Evolutionary conservation across 2,113 vertebrate genomes (phyloP), one percentile per base, ranked within the genome.

Genomic region (Perca schrenkii): DNA sequence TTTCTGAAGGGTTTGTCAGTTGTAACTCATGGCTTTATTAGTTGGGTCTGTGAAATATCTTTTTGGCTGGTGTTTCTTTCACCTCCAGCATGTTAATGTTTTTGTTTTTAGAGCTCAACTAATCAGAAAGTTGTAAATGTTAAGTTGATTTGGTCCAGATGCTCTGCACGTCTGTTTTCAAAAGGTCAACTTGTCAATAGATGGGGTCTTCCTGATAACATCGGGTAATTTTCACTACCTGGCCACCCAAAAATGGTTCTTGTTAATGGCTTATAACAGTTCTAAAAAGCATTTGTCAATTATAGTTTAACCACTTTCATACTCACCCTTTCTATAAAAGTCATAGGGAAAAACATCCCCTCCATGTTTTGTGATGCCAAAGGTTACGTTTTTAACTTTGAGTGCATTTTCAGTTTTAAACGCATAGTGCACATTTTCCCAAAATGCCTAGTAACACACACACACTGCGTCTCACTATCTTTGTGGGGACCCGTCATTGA

Each of bases 391-490:
- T 58, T 19, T 47, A 61, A 56, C 7, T 12, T 52, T 19, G 11
- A 3, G 8, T 13, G 4, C 22, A 43, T 74, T 75, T 73, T 47
- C 6, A 21, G 14, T 25, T 65, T 28, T 28, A 28, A 28, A 28
- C 28, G 28, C 28, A 28, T 28, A 28, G 28, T 2, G 28, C 28
- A 28, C 62, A 56, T 56, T 62, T 34, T 56, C 54, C 66, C 14
- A 62, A 53, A 34, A 22, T 75, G 78, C 71, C 71, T 46, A 60
- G 58, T 78, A 50, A 79, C 28, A 58, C 47, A 25, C 53, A 61
- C 58, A 61, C 28, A 34, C 28, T 25, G 25, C 25, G 25, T 25
- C 25, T 25, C 25, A 31, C 28, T 19, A 28, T 28, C 28, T 28
- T 28, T 28, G 28, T 28, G 28, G 28, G 28, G 28, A 28, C 28